Conservation (phyloP, 37 sponge, comb jelly and placozoan species). For the Beroe forskalii region DNA sequence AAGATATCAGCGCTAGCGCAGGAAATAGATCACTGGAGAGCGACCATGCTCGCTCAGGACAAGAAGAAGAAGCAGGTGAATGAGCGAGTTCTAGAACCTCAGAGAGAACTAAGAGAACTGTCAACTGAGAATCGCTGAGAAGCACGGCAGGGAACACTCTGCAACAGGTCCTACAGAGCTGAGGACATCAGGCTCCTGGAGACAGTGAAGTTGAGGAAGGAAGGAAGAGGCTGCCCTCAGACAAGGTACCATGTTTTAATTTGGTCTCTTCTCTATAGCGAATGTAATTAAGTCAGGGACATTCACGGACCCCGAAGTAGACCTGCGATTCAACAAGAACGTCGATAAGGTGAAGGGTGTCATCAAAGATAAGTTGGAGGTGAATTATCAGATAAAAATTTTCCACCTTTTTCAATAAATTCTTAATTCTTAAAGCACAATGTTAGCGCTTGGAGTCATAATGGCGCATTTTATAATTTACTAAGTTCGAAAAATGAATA, state of each 20-base stretch:
- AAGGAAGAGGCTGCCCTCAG: conserved; percentile 28
- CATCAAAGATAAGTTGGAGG: conserved; percentile 42
- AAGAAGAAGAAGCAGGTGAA: conserved; percentile 32
- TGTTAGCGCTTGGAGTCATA: too few relatives aligned
- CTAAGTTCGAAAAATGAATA: too few relatives aligned
- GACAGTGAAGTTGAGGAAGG: conserved; percentile 1
- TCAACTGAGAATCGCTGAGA: background rate
- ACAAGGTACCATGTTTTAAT: too few relatives aligned
- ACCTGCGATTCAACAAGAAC: conserved; percentile 25
- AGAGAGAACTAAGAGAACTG: too few relatives aligned
- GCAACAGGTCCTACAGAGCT: conserved; percentile 24
- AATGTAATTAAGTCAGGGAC: too few relatives aligned
- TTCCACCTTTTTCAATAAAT: too few relatives aligned
- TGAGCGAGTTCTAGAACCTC: too few relatives aligned
- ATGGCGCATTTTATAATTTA: too few relatives aligned
- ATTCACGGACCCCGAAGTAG: conserved; percentile 51
- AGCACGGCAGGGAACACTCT: conserved; percentile 62
- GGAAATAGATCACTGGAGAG: conserved; percentile 60
- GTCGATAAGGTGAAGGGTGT: conserved; percentile 19
- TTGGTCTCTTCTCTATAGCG: too few relatives aligned
- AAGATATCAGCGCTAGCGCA: conserved; percentile 48
- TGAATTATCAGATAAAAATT: too few relatives aligned
- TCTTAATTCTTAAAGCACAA: too few relatives aligned
- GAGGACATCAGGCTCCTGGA: conserved; percentile 11
- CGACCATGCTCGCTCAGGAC: conserved; percentile 43